Percentiles rank a stretch among this genome's conserved stretches.
Evolutionary conservation across 2,113 vertebrate genomes (phyloP).

Genomic region (Casuarius casuarius): DNA sequence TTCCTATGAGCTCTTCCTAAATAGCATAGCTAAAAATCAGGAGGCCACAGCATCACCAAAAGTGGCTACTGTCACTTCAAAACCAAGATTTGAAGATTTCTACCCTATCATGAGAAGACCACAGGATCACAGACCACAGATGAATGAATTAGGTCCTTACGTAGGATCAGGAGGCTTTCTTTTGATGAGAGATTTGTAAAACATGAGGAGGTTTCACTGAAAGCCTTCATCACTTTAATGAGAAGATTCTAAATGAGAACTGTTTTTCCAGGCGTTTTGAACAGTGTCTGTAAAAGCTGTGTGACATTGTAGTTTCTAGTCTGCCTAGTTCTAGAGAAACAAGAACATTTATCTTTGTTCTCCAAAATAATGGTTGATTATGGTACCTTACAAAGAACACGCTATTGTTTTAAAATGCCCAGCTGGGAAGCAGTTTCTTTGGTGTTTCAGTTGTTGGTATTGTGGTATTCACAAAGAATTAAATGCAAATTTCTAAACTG

Average conservation of each 20-base stretch:
- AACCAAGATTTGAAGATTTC: background rate
- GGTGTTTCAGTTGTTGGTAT: background rate
- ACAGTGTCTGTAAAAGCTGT: background rate
- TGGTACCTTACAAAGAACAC: background rate
- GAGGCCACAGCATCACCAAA: background rate
- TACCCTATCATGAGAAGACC: background rate
- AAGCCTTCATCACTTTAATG: background rate
- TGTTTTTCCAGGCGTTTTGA: background rate
- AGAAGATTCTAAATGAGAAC: background rate
- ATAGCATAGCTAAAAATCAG: background rate
- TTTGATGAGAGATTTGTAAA: background rate
- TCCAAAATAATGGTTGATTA: background rate
- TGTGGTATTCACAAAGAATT: background rate
- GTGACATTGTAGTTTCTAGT: background rate
- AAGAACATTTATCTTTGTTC: background rate
- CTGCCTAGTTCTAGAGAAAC: background rate
- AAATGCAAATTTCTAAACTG: background rate
- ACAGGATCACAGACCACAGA: background rate
- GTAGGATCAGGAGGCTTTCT: background rate
- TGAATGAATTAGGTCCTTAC: background rate
- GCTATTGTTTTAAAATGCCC: background rate
- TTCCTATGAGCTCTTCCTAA: background rate
- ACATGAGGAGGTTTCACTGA: background rate
- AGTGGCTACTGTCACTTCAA: background rate
- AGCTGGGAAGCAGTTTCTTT: background rate